phyloP scores from a whole-genome alignment of 2,113 vertebrate species.

The Lichenostomus cassidix region DNA sequence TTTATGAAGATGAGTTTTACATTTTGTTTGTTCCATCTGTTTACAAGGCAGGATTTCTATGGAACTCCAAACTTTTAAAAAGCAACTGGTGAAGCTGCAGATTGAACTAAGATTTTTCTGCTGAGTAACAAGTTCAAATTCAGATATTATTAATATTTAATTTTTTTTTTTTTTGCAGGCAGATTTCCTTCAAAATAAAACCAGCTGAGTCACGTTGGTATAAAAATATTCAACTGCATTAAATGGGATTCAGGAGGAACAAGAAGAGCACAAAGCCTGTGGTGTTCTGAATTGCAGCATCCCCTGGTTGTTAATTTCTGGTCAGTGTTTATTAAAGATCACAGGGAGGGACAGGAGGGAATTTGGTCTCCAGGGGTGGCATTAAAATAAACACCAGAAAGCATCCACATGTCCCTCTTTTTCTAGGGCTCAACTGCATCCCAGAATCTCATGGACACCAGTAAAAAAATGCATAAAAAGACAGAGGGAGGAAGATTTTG shows the following conservation, averaged over 20 bases:
- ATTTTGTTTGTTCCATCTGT: conserved; percentile 47
- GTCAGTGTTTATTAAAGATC: not conserved
- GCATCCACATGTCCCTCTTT: fast-evolving
- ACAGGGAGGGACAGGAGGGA: not conserved
- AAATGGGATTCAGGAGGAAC: not conserved
- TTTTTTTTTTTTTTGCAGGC: not conserved
- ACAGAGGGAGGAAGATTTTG: not conserved
- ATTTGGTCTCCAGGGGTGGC: not conserved
- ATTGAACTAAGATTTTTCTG: not conserved
- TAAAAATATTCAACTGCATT: not conserved
- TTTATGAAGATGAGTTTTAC: conserved; percentile 33
- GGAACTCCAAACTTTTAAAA: not conserved
- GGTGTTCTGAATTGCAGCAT: not conserved
- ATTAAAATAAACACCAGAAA: not conserved
- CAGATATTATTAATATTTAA: not conserved
- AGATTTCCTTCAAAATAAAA: not conserved
- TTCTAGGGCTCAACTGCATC: not conserved
- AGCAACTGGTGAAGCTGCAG: not conserved
- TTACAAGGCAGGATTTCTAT: not conserved
- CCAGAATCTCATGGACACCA: not conserved
- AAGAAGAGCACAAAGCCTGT: not conserved
- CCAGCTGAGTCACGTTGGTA: not conserved
- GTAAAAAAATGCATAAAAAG: not conserved
- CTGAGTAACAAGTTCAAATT: not conserved
- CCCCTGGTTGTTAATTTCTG: not conserved